Evolutionary conservation across 2,113 vertebrate genomes (phyloP).

Genomic region (Neodon shergylaensis): DNA sequence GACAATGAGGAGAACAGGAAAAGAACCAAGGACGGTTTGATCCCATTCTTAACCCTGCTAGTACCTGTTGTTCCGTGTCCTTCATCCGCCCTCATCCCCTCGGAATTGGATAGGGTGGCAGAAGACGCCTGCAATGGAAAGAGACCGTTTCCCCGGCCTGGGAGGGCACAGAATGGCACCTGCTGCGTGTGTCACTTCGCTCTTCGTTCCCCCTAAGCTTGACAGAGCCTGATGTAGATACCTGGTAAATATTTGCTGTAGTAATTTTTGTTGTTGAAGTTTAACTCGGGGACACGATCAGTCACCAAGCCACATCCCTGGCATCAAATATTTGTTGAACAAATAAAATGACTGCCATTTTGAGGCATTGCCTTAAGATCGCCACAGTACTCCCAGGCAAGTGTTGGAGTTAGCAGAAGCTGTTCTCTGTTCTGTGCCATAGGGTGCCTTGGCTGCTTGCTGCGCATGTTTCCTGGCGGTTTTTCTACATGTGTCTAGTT

Average conservation of each 20-base stretch:
- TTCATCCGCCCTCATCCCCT: neutral
- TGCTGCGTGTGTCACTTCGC: neutral
- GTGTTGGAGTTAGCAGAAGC: neutral
- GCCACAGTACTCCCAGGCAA: neutral
- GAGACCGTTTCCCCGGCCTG: neutral
- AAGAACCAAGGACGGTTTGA: neutral
- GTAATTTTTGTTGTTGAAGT: neutral
- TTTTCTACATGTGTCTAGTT: slow-evolving; percentile 51
- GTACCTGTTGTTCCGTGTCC: neutral
- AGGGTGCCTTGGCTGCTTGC: slow-evolving; percentile 27
- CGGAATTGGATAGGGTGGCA: neutral
- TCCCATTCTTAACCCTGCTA: neutral
- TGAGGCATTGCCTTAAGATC: neutral
- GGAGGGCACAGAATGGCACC: neutral
- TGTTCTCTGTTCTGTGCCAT: neutral
- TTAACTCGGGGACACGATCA: neutral
- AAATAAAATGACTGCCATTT: slow-evolving; percentile 21
- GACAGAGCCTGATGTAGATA: neutral
- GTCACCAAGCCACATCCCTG: neutral
- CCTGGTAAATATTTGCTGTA: neutral
- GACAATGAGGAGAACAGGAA: neutral
- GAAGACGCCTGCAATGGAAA: neutral
- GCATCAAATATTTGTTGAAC: slow-evolving; percentile 8
- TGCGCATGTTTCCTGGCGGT: slow-evolving; percentile 5
- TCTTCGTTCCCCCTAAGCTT: neutral